phyloP scores from a whole-genome alignment of 2,113 vertebrate genomes.

The Australoheros scitulus region DNA sequence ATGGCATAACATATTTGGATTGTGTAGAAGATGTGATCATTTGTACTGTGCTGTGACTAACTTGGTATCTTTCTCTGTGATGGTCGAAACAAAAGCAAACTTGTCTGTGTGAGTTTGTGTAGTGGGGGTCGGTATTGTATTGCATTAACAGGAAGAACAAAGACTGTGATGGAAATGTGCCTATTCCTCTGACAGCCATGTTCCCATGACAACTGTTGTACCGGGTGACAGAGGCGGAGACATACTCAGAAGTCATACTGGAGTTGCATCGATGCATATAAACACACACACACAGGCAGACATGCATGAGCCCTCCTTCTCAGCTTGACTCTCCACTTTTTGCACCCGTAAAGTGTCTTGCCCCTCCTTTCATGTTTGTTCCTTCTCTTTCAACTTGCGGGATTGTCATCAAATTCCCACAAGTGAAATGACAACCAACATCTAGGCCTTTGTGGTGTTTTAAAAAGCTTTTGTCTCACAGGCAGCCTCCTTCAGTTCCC shows the following conservation, averaged over 20 bases:
- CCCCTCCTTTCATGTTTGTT: conserved; percentile 58
- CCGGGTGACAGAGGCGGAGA: conserved; percentile 61
- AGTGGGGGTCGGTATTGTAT: conserved; percentile 14
- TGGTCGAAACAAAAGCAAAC: conserved; percentile 26
- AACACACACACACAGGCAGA: conserved; percentile 22
- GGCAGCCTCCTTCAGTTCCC: conserved; percentile 40
- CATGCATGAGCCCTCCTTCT: conserved; percentile 9
- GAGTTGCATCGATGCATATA: conserved; percentile 33
- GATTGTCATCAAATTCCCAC: conserved; percentile 64
- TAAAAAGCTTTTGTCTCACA: conserved; percentile 54
- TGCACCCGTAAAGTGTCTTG: conserved; percentile 43
- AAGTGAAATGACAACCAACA: conserved; percentile 62
- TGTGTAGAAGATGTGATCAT: neutral
- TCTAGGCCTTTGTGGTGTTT: conserved; percentile 58
- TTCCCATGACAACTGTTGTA: conserved; percentile 72
- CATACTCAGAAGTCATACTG: conserved; percentile 24
- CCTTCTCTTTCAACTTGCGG: conserved; percentile 59
- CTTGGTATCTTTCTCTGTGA: neutral
- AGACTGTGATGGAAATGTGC: conserved; percentile 61
- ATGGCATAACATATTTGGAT: neutral
- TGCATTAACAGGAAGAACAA: conserved; percentile 53
- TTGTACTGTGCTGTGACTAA: neutral
- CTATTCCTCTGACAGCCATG: conserved; percentile 66
- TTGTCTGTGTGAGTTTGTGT: neutral
- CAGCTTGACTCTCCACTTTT: conserved; percentile 42